Conservation (phyloP, 35 echinoderm and acorn worm species). For the Ophioderma brevispina region DNA sequence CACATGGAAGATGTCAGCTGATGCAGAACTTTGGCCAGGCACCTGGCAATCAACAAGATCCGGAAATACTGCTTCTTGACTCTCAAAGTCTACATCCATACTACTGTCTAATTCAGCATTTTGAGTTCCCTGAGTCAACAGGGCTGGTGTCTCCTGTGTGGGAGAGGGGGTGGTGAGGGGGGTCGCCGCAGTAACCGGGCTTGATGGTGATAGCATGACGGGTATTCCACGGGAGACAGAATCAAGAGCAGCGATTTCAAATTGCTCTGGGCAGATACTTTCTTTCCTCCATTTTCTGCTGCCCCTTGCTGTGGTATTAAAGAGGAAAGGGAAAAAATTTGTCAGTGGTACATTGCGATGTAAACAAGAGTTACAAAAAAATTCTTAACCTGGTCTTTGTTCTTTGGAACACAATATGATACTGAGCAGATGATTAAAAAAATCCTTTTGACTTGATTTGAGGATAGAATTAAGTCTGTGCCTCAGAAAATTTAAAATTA, state of each 20-base stretch:
- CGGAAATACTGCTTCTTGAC: constrained; percentile 73
- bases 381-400: no score
- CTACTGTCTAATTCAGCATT: constrained; percentile 53
- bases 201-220: neutral
- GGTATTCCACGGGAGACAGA: neutral
- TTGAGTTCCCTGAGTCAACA: constrained; percentile 70
- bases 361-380: no score
- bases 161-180: neutral
- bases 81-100: constrained; percentile 67
- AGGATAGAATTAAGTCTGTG: no score
- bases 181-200: neutral
- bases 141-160: neutral
- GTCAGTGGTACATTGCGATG: no score
- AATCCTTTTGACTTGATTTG: no score
- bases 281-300: neutral
- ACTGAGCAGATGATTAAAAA: no score
- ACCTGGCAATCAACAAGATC: constrained; percentile 67
- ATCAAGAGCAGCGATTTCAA: neutral
- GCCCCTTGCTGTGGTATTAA: neutral
- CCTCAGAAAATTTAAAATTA: no score
- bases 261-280: neutral
- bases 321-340: no score
- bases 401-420: no score
- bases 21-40: constrained; percentile 69
- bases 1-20: constrained; percentile 96